Conservation (phyloP, 2,888 invertebrate species). For the Parnassius mnemosyne region DNA sequence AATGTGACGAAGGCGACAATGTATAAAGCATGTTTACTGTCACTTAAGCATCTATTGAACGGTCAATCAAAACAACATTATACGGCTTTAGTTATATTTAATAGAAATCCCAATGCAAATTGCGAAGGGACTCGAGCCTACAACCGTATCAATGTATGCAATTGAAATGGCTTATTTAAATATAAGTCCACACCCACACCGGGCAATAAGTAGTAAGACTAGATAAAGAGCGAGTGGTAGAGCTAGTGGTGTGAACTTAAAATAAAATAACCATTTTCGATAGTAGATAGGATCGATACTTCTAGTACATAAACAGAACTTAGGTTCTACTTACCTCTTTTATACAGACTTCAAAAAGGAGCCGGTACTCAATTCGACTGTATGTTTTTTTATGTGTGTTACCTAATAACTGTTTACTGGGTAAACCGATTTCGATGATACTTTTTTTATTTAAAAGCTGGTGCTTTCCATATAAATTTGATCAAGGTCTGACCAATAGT, state of each 20-base stretch:
- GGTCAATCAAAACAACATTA: constrained; percentile 21
- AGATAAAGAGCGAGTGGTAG: constrained; percentile 34
- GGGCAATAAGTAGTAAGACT: constrained; percentile 37
- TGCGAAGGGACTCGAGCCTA: constrained; percentile 13
- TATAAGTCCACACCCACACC: constrained; percentile 44
- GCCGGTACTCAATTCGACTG: no score
- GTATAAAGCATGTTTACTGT: constrained; percentile 20
- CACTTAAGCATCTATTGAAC: constrained; percentile 20
- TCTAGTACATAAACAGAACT: no score
- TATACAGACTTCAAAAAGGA: no score
- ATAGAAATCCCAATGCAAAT: constrained; percentile 21
- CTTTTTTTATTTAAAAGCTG: no score
- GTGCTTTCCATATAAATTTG: no score
- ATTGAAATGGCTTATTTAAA: constrained; percentile 24
- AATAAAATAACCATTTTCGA: no score
- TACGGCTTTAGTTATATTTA: constrained; percentile 12
- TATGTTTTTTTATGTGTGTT: no score
- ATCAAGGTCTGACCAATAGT: no score
- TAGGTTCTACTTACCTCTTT: no score
- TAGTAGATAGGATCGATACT: not conserved
- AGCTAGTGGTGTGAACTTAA: constrained; percentile 2
- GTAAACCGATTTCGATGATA: no score
- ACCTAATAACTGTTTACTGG: no score
- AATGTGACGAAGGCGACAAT: constrained; percentile 18
- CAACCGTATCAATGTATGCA: constrained; percentile 20